Base-by-base conservation (phyloP, 2,113 vertebrate species). In the Rhabdomys dilectus region DNA sequence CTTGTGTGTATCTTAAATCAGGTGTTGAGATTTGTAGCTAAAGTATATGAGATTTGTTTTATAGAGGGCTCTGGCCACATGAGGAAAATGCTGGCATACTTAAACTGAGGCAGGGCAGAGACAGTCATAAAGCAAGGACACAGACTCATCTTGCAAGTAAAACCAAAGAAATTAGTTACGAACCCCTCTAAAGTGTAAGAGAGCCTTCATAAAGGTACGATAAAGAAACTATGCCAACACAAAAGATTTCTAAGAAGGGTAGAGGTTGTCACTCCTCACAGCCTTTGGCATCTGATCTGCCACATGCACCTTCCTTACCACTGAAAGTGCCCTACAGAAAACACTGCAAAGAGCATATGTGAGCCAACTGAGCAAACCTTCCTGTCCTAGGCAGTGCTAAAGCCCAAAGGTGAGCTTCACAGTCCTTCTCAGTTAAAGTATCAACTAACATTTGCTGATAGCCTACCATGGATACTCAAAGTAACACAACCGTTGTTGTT, bases 41-140 rank as follows among this genome's bases (percentile, higher is more conserved):
- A 90, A 93, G 85, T 36, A 31, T 62, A 66, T 16, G 21, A 10
- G 9, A 88, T 70, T 90, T 96, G 58, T 93, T 77, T 81, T 80
- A 70, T 34, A 93, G 42, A 68, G 5, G 29, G 39, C 31, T 66
- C 70, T 7, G 26, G 31, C 60, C 72, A 73, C 7, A 13, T 4
- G 29, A 91, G 68, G 78, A 17, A 91, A 89, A 5, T 4, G 7
- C n/a, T 72, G 53, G 78, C 39, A 68, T 42, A 19, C 73, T 60
- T 93, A 31, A 89, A 66, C 45, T 34, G 7, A 72, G 53, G 39
- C 34, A 4, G 5, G 7, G 8, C 12, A 5, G 9, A 12, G 7
- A 68, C 13, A 8, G 7, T 66, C 10, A 89, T 34, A 81, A 75
- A 76, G 24, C 58, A 80, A 75, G 31, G 7, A 80, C 39, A 64